Evolutionary conservation across 1,140 invertebrate species (phyloP).

Genomic region (Lutraria rhynchaena): DNA sequence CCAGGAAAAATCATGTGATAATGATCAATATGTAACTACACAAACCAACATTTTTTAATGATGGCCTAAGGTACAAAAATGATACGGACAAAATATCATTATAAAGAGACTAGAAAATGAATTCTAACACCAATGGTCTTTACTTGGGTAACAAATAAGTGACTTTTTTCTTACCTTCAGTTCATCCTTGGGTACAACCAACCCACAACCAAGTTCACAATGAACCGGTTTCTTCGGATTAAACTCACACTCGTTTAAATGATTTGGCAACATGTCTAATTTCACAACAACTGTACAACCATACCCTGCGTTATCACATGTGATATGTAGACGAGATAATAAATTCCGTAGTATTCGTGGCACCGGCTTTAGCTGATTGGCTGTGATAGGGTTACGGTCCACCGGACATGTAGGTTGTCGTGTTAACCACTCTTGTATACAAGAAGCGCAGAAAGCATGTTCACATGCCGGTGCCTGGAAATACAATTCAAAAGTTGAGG

Average conservation of each 20-base stretch:
- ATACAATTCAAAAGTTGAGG: too few species aligned
- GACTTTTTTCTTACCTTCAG: constrained; percentile 85
- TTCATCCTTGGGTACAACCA: constrained; percentile 97
- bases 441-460: constrained; percentile 96
- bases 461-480: constrained; percentile 95
- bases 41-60: neutral
- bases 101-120: too few species aligned
- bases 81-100: too few species aligned
- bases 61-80: too few species aligned
- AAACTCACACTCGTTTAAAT: constrained; percentile 94
- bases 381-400: constrained; percentile 93
- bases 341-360: constrained; percentile 96
- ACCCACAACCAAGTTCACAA: constrained; percentile 95
- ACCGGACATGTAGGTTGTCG: constrained; percentile 96
- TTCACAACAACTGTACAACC: constrained; percentile 94
- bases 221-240: constrained; percentile 96
- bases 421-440: constrained; percentile 97
- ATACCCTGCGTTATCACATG: constrained; percentile 93
- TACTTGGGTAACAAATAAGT: too few species aligned
- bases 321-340: constrained; percentile 92
- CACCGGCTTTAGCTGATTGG: constrained; percentile 93
- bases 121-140: too few species aligned
- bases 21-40: too few species aligned
- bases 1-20: too few species aligned
- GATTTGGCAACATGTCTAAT: constrained; percentile 90